Conservation (phyloP, 2,888 invertebrate genomes). For the Cosmorhoe ocellata region DNA sequence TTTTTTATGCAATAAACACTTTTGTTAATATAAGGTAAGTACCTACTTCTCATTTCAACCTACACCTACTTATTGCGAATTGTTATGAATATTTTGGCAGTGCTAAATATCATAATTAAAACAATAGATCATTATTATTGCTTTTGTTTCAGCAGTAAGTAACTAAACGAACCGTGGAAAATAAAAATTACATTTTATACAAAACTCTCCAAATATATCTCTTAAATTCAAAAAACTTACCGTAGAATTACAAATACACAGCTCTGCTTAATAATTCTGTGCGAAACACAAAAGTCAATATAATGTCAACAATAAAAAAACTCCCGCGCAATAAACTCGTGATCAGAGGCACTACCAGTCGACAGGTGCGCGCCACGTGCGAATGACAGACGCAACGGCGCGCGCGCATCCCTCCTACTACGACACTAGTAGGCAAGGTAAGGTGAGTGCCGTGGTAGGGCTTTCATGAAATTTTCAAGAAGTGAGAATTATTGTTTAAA, state of each 20-base stretch:
- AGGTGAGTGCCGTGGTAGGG: background rate
- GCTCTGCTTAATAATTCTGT: background rate
- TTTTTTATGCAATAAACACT: no score
- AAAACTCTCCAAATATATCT: no score
- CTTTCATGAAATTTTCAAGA: background rate
- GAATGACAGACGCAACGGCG: conserved; percentile 37
- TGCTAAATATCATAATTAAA: no score
- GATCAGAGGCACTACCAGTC: conserved; percentile 13
- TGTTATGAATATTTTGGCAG: no score
- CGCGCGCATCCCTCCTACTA: conserved; percentile 41
- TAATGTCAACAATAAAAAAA: conserved; percentile 11
- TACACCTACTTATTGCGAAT: no score
- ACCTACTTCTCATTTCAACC: no score
- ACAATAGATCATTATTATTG: no score
- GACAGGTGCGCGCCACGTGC: conserved; percentile 34
- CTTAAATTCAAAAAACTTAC: conserved; percentile 1
- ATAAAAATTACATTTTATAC: background rate
- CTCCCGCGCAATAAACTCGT: conserved; percentile 1
- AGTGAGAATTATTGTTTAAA: background rate
- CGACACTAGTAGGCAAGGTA: conserved; percentile 3
- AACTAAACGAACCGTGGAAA: no score
- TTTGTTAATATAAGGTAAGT: no score
- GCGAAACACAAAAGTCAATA: conserved; percentile 2
- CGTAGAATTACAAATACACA: background rate
- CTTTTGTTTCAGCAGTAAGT: no score